Percentiles rank a stretch among this genome's conserved stretches.
Conservation (phyloP, 2,113 vertebrate genomes). For the Atrichornis clamosus region DNA sequence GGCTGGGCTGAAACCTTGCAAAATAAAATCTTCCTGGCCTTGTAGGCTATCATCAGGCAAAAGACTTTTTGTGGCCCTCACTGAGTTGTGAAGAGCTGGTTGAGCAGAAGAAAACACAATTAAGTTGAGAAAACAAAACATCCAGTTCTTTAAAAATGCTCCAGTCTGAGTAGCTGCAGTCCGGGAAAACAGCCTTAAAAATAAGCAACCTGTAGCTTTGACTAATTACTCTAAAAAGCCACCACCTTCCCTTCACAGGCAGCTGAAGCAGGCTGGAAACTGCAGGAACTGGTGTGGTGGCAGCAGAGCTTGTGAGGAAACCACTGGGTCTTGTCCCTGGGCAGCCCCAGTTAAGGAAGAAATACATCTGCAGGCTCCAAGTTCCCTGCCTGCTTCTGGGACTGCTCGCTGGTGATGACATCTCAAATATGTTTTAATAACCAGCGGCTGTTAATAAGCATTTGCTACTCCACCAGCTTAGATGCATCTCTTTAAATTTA, state of each 20-base stretch:
- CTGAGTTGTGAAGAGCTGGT: neutral
- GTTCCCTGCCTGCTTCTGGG: slow-evolving; percentile 33
- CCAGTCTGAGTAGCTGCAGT: neutral
- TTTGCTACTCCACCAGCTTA: slow-evolving; percentile 61
- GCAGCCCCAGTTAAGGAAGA: slow-evolving; percentile 8
- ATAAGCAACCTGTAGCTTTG: neutral
- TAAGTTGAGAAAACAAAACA: neutral
- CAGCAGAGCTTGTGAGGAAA: neutral
- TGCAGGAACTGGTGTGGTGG: neutral
- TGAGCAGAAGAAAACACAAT: neutral
- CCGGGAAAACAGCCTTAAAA: neutral
- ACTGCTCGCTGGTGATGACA: slow-evolving; percentile 50
- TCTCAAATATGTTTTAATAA: slow-evolving; percentile 71
- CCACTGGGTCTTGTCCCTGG: neutral
- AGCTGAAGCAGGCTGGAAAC: neutral
- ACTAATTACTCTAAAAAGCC: neutral
- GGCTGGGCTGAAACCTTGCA: neutral
- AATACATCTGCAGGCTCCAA: slow-evolving; percentile 7
- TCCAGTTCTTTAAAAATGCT: neutral
- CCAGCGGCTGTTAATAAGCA: slow-evolving; percentile 70
- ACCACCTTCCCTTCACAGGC: neutral
- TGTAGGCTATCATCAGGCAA: neutral
- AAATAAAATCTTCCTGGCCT: neutral
- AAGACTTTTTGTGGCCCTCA: neutral
- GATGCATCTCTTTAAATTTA: slow-evolving; percentile 77